Evolutionary conservation across 2,888 invertebrate species (phyloP).

Genomic region (Aphrophora alni): DNA sequence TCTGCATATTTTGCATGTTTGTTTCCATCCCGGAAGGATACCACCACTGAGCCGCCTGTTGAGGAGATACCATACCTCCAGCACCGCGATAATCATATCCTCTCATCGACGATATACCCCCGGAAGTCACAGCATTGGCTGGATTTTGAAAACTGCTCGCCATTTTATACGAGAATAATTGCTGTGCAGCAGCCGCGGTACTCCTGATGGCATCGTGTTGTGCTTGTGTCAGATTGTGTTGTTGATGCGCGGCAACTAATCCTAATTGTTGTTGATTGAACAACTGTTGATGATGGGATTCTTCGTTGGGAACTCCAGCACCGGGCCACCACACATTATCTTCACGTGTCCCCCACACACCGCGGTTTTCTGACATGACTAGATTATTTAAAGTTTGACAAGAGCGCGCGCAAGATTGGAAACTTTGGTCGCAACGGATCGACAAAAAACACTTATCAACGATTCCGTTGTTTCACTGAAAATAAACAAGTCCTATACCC

Average conservation of each 20-base stretch:
- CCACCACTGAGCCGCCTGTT: constrained; percentile 65
- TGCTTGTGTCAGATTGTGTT: no score
- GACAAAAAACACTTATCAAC: neutral
- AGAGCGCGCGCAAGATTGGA: neutral
- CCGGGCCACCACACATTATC: neutral
- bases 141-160: neutral
- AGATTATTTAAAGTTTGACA: no score
- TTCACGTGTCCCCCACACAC: neutral
- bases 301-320: neutral
- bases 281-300: no score
- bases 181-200: neutral
- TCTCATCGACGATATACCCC: neutral
- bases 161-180: neutral
- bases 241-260: neutral
- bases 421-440: no score
- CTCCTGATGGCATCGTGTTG: no score
- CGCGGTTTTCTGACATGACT: neutral
- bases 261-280: neutral
- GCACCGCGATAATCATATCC: constrained; percentile 14
- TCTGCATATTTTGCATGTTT: neutral
- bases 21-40: constrained; percentile 58
- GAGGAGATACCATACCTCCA: constrained; percentile 59
- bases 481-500: neutral
- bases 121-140: neutral
- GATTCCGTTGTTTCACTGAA: no score